Percentiles rank a stretch among this genome's conserved stretches.
Evolutionary conservation across 2,888 invertebrate genomes (phyloP).

Genomic region (Agrotis exclamationis): DNA sequence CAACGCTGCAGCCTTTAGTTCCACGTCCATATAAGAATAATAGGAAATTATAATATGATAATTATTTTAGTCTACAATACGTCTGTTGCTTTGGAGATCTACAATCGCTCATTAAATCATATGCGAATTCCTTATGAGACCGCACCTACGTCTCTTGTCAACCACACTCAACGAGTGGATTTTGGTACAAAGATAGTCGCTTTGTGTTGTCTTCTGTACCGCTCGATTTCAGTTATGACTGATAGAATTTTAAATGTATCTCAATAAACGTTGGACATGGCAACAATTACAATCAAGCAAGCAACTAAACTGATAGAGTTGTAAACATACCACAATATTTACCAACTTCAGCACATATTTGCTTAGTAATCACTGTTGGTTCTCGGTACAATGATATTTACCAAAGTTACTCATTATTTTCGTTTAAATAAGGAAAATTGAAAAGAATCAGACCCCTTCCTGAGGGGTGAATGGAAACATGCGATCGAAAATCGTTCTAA

Average conservation of each 20-base stretch:
- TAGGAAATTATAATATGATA: conserved; percentile 16
- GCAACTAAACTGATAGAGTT: conserved; percentile 26
- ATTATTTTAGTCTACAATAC: conserved; percentile 5
- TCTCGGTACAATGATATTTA: conserved; percentile 28
- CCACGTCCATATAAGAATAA: conserved; percentile 5
- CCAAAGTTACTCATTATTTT: conserved; percentile 44
- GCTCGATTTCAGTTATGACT: too few species aligned
- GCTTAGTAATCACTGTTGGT: conserved; percentile 27
- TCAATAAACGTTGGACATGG: background rate
- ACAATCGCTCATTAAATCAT: too few species aligned
- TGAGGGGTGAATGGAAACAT: conserved; percentile 65
- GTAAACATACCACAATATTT: conserved; percentile 39
- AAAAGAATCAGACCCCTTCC: conserved; percentile 65
- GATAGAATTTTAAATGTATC: too few species aligned
- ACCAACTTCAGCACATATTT: conserved; percentile 45
- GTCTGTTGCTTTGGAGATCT: too few species aligned
- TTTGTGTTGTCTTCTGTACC: too few species aligned
- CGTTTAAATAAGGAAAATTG: conserved; percentile 70
- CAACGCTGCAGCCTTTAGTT: conserved; percentile 35
- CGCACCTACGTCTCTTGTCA: too few species aligned
- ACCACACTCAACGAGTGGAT: too few species aligned
- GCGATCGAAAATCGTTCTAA: conserved; percentile 77
- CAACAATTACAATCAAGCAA: conserved; percentile 20
- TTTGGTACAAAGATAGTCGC: too few species aligned
- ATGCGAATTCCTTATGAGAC: too few species aligned